A percentile compares a stretch with the other conserved stretches of the same genome.
phyloP scores from a whole-genome alignment of 1,140 invertebrate genomes.

The Cotesia chilonis region DNA sequence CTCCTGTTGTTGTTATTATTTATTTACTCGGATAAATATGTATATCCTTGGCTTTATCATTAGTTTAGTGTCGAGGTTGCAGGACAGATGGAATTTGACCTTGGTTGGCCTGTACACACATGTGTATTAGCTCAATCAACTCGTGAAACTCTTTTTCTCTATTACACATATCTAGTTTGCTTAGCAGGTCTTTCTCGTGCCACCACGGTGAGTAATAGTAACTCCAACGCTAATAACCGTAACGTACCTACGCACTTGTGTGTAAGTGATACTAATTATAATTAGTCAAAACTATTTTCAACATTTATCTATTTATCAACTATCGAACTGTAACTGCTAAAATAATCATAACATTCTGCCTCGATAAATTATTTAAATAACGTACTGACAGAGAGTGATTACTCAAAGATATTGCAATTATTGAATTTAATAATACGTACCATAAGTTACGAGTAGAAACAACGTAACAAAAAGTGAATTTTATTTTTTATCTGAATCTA shows the following conservation, averaged over 20 bases:
- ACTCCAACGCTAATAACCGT: constrained; percentile 23
- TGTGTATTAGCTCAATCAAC: constrained; percentile 5
- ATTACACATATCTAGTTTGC: background rate
- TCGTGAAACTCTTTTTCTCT: constrained; percentile 7
- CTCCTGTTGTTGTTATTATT: too few relatives aligned
- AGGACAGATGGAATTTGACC: constrained; percentile 24
- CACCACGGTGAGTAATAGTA: constrained; percentile 11
- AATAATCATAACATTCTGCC: too few relatives aligned
- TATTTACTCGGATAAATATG: too few relatives aligned
- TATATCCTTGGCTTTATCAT: constrained; percentile 16
- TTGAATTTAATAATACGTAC: too few relatives aligned
- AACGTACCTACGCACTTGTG: constrained; percentile 5
- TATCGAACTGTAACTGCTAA: too few relatives aligned
- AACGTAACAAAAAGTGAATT: background rate
- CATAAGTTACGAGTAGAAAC: background rate
- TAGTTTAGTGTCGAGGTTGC: constrained; percentile 5
- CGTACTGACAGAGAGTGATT: too few relatives aligned
- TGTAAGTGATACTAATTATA: constrained; percentile 10
- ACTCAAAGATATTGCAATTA: too few relatives aligned
- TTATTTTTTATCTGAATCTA: background rate
- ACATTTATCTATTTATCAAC: too few relatives aligned
- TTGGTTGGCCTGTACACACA: background rate
- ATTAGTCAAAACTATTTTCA: background rate
- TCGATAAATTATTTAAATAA: too few relatives aligned
- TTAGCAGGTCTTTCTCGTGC: constrained; percentile 4